Evolutionary conservation across 53 echinoderm and acorn worm genomes (phyloP).

Genomic region (Hippasteria phrygiana): DNA sequence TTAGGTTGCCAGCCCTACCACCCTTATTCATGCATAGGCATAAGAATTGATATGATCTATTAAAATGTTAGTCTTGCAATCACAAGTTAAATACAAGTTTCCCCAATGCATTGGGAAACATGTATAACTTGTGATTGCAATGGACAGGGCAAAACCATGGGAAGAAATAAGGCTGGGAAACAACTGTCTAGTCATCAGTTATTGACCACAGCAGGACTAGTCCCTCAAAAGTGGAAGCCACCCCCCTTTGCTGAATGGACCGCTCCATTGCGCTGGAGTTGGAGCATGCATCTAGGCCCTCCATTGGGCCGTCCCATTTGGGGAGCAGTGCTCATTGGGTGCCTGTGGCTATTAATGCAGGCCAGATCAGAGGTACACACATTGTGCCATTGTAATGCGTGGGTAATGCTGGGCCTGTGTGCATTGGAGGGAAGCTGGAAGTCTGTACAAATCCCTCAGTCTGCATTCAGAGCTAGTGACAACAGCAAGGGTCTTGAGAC

Average conservation of each 20-base stretch:
- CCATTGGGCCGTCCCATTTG: conserved; percentile 54
- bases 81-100: too few species aligned
- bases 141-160: neutral
- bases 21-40: too few species aligned
- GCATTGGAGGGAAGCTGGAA: neutral
- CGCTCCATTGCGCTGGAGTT: neutral
- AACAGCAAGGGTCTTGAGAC: neutral
- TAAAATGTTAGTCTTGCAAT: too few species aligned
- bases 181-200: conserved; percentile 57
- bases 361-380: conserved; percentile 12
- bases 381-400: conserved; percentile 46
- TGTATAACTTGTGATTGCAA: too few species aligned
- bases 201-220: neutral
- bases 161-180: neutral
- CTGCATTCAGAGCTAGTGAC: neutral
- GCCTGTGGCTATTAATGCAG: conserved; percentile 45
- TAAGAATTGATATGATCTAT: too few species aligned
- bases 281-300: neutral
- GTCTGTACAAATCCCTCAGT: neutral
- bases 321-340: conserved; percentile 49
- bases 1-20: too few species aligned
- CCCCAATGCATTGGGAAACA: too few species aligned
- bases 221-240: neutral
- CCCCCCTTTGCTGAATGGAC: conserved; percentile 27
- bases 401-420: neutral